Conservation (phyloP, 2,888 invertebrate genomes). For the Odontocerum albicorne region DNA sequence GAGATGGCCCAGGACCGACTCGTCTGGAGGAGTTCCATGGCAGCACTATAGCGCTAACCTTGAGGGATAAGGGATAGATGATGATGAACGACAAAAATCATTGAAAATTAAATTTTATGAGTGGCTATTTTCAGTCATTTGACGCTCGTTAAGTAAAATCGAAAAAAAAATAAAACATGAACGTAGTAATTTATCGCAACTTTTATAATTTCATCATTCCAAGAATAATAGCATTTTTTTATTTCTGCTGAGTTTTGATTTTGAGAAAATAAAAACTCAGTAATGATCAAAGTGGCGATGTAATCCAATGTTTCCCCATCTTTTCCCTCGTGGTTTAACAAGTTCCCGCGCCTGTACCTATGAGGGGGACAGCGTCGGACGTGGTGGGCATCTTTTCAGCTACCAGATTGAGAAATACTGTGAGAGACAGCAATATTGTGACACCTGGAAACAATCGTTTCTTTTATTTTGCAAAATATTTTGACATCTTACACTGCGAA, state of each 20-base stretch:
- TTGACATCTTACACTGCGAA: not conserved
- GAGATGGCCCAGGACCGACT: too few species aligned
- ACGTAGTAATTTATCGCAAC: too few species aligned
- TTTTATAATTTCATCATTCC: too few species aligned
- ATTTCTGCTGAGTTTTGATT: not conserved
- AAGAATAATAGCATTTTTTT: too few species aligned
- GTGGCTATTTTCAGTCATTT: too few species aligned
- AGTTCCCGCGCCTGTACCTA: slow-evolving; percentile 60
- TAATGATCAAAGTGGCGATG: not conserved
- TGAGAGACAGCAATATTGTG: slow-evolving; percentile 95
- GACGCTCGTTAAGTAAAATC: too few species aligned
- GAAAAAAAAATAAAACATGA: too few species aligned
- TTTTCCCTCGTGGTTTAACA: slow-evolving; percentile 29
- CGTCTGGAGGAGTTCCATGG: too few species aligned
- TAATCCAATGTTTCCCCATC: slow-evolving; percentile 14
- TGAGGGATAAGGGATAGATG: too few species aligned
- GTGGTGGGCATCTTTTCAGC: slow-evolving; percentile 94
- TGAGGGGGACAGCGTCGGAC: slow-evolving; percentile 80
- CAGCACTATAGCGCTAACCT: too few species aligned
- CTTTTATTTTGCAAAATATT: not conserved
- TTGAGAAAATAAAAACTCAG: not conserved
- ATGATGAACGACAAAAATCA: too few species aligned
- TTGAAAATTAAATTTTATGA: too few species aligned
- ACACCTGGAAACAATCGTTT: slow-evolving; percentile 72
- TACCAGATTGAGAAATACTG: slow-evolving; percentile 97